Conservation (phyloP, 1,140 invertebrate species). For the Meloidogyne floridensis region DNA sequence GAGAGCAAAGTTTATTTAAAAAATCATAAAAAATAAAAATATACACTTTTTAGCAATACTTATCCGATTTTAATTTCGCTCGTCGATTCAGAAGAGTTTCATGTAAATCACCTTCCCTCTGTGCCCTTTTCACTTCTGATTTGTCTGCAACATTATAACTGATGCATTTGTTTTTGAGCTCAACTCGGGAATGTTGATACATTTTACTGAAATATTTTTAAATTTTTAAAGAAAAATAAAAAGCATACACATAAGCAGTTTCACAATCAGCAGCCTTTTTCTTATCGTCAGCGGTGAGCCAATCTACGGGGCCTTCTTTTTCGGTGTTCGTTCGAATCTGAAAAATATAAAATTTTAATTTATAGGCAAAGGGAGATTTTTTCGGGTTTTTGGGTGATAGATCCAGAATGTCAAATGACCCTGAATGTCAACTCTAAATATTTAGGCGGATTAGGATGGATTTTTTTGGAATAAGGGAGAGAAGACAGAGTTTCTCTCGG, state of each 20-base stretch:
- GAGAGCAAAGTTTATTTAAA: too few relatives aligned
- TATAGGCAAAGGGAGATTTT: too few relatives aligned
- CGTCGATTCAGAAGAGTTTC: slow-evolving; percentile 51
- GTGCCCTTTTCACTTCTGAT: slow-evolving; percentile 37
- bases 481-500: too few relatives aligned
- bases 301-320: slow-evolving; percentile 43
- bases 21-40: neutral
- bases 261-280: slow-evolving; percentile 48
- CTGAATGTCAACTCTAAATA: too few relatives aligned
- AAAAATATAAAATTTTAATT: neutral
- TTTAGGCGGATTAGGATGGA: too few relatives aligned
- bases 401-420: too few relatives aligned
- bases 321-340: slow-evolving; percentile 46
- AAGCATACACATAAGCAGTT: slow-evolving; percentile 41
- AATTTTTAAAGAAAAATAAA: slow-evolving; percentile 3
- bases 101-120: slow-evolving; percentile 48
- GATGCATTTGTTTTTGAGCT: slow-evolving; percentile 45
- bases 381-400: too few relatives aligned
- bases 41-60: slow-evolving; percentile 42
- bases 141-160: slow-evolving; percentile 47
- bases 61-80: slow-evolving; percentile 51
- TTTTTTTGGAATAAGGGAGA: too few relatives aligned
- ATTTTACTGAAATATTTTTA: slow-evolving; percentile 41
- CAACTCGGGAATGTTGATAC: slow-evolving; percentile 53
- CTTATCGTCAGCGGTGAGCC: slow-evolving; percentile 40